phyloP scores from a whole-genome alignment of 1,140 invertebrate species.

The Kradibia gibbosae region DNA sequence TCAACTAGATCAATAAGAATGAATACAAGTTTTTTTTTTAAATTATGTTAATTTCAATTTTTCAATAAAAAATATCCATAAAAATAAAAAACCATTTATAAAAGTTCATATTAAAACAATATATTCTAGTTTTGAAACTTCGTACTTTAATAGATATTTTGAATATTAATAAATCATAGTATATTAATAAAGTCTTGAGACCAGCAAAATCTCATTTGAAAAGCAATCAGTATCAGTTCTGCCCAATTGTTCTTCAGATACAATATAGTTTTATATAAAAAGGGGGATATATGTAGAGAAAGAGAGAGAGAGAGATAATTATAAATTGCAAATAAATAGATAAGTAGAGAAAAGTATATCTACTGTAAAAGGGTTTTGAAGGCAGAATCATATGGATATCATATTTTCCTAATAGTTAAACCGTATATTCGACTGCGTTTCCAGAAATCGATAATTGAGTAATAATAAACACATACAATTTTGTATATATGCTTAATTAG shows the following conservation, averaged over 20 bases:
- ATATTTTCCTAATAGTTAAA: neutral
- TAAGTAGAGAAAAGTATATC: neutral
- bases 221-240: neutral
- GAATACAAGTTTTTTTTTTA: too few species aligned
- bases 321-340: too few species aligned
- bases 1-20: too few species aligned
- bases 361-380: neutral
- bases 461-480: conserved; percentile 12
- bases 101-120: too few species aligned
- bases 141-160: too few species aligned
- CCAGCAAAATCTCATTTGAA: neutral
- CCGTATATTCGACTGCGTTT: neutral
- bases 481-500: neutral
- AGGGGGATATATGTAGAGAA: neutral
- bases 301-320: conserved; percentile 1
- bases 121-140: too few species aligned
- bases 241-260: neutral
- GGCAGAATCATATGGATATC: neutral
- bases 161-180: too few species aligned
- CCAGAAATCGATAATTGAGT: conserved; percentile 27
- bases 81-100: too few species aligned
- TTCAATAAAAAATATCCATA: too few species aligned
- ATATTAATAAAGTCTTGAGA: neutral
- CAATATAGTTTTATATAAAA: neutral
- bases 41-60: too few species aligned